Base-by-base conservation (phyloP, 2,888 invertebrate species). In the Serripes groenlandicus region DNA sequence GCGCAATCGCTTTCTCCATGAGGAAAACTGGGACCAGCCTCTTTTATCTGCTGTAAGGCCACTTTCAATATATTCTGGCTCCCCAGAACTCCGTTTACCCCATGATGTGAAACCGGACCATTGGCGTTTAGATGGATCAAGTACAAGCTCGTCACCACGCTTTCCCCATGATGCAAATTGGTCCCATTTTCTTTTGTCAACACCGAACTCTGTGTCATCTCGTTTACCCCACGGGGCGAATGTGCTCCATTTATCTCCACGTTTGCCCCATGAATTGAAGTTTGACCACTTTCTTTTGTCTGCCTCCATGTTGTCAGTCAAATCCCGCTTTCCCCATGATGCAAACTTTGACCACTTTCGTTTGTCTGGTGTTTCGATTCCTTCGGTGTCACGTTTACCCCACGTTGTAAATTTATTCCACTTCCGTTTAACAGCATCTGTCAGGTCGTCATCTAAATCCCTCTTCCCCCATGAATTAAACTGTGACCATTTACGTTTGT, bases 131-230 rank as follows among this genome's bases (percentile, higher is more conserved):
- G 77, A 74, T 1, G 71, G n/a, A n/a, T 76, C 74, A 11, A 26
- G 23, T 0, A 34, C 34, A 5, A 60, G 42, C 15, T 34, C n/a
- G 26, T 72, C 72, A 2, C 35, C 75, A 42, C 85, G 79, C 66
- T 86, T 86, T 21, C 85, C 85, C 85, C 85, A 86, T 9, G 83
- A 74, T 0, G 78, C 42, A 34, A 86, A 86, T 35, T 71, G 35
- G 5, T 77, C 60, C 85, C 85, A 86, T 58, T 82, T 83, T 52
- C 82, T 52, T 77, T 86, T 83, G 3, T 83, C 78, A 11, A 56
- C 49, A 32, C 49, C 42, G 11, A 69, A 58, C 0, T 64, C 70
- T n/a, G 52, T n/a, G 15, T 26, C 42, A 0, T 71, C 78, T 9
- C 76, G 66, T 58, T 85, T 77, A 28, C 74, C 78, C 83, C 83